phyloP scores from a whole-genome alignment of 2,113 vertebrate genomes.

The Menura novaehollandiae region DNA sequence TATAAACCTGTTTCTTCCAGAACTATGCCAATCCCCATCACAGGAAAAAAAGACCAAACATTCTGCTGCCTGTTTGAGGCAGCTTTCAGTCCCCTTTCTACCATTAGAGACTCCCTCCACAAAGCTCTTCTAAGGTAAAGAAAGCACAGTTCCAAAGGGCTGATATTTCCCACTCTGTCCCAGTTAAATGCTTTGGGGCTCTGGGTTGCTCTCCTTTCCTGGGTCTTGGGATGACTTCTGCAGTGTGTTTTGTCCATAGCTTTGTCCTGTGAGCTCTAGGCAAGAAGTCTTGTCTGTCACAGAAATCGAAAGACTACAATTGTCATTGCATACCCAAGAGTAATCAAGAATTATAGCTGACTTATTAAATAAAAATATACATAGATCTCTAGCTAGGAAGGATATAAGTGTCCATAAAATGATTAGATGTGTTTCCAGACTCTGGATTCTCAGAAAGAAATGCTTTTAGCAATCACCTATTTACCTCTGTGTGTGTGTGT shows the following conservation, averaged over 20 bases:
- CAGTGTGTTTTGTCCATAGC: neutral
- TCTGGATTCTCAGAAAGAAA: neutral
- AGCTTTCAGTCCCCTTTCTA: neutral
- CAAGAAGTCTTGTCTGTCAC: neutral
- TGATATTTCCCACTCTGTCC: neutral
- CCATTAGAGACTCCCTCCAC: neutral
- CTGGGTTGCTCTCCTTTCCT: neutral
- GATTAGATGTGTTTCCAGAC: neutral
- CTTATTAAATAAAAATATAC: neutral
- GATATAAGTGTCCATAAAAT: neutral
- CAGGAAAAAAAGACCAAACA: neutral
- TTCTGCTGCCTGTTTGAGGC: neutral
- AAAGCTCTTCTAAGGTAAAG: neutral
- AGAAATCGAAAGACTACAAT: neutral
- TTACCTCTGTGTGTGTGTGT: neutral
- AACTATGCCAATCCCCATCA: neutral
- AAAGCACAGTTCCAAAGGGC: neutral
- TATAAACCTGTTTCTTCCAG: slow-evolving; percentile 21
- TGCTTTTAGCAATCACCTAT: neutral
- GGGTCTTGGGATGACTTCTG: neutral
- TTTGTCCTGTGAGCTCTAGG: neutral
- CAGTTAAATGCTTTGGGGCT: neutral
- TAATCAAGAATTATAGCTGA: neutral
- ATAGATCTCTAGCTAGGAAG: neutral
- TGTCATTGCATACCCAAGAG: neutral